Evolutionary conservation across 2,113 vertebrate genomes (phyloP).

Genomic region (Etia nguti): DNA sequence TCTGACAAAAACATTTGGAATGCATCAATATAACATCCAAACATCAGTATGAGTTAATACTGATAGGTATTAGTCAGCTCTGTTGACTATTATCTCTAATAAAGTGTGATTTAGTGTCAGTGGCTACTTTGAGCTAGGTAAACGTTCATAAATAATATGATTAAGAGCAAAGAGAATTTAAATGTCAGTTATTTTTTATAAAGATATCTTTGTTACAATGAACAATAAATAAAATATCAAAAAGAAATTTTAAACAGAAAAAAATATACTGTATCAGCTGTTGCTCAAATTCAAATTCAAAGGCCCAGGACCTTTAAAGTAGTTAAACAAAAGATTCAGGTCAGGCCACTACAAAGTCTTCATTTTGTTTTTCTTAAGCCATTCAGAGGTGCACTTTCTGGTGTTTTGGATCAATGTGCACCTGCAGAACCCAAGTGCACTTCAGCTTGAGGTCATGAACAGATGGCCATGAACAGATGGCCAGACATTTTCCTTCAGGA

Average conservation of each 20-base stretch:
- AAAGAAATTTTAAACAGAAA: not conserved
- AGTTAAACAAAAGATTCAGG: not conserved
- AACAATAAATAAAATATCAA: not conserved
- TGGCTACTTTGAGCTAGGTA: not conserved
- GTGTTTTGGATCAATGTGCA: not conserved
- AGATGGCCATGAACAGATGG: not conserved
- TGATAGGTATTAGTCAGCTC: too few relatives aligned
- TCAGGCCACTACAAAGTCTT: not conserved
- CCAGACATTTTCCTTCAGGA: not conserved
- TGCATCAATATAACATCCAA: too few relatives aligned
- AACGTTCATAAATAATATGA: not conserved
- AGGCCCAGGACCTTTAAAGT: not conserved
- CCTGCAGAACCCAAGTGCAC: not conserved
- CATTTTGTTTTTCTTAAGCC: not conserved
- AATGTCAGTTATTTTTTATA: not conserved
- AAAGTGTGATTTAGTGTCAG: too few relatives aligned
- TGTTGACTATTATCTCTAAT: too few relatives aligned
- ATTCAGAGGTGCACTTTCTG: not conserved
- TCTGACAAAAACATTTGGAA: too few relatives aligned
- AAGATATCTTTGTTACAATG: not conserved
- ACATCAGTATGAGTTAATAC: too few relatives aligned
- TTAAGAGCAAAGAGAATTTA: not conserved
- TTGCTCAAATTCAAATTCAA: not conserved
- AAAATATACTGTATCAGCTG: not conserved
- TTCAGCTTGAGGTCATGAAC: not conserved